A percentile compares a stretch with the other conserved stretches of the same genome.
These are phyloP conservation scores for Emmelina monodactyla DNA, from an alignment of 2,888 invertebrate species.

Conservation along the genomic window DNA sequence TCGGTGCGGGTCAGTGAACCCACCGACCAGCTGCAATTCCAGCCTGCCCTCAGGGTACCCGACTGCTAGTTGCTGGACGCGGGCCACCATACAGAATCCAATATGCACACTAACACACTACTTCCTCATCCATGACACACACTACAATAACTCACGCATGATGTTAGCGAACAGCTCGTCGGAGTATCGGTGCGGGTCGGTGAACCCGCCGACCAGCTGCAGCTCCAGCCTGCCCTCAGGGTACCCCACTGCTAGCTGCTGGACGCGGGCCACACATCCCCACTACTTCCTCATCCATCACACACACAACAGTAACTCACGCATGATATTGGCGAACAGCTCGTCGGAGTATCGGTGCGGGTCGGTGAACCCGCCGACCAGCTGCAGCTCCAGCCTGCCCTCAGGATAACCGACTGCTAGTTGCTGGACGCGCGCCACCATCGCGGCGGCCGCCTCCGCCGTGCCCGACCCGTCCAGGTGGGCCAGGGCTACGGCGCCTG, in stretches of 20 bases:
- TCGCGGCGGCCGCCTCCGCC: constrained; percentile 82
- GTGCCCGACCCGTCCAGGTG: constrained; percentile 87
- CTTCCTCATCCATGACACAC: no score
- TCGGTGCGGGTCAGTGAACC: constrained; percentile 85
- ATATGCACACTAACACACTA: no score
- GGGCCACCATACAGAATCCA: constrained; percentile 86
- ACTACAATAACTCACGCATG: constrained; percentile 68
- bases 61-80: constrained; percentile 85
- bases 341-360: constrained; percentile 87
- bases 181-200: constrained; percentile 85
- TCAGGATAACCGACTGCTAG: constrained; percentile 86
- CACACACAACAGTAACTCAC: constrained; percentile 43
- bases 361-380: constrained; percentile 92
- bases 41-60: constrained; percentile 90
- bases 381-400: constrained; percentile 87
- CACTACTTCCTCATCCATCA: no score
- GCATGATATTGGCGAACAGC: constrained; percentile 87
- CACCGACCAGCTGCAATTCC: constrained; percentile 90
- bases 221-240: constrained; percentile 90
- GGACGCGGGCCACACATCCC: constrained; percentile 85
- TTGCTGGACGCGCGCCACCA: constrained; percentile 87
- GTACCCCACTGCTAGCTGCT: constrained; percentile 84
- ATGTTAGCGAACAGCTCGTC: constrained; percentile 90
- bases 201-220: constrained; percentile 90
- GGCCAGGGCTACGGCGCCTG: constrained; percentile 86